Base-by-base conservation (phyloP, 2,888 invertebrate species). In the Leptinotarsa tumamoca region DNA sequence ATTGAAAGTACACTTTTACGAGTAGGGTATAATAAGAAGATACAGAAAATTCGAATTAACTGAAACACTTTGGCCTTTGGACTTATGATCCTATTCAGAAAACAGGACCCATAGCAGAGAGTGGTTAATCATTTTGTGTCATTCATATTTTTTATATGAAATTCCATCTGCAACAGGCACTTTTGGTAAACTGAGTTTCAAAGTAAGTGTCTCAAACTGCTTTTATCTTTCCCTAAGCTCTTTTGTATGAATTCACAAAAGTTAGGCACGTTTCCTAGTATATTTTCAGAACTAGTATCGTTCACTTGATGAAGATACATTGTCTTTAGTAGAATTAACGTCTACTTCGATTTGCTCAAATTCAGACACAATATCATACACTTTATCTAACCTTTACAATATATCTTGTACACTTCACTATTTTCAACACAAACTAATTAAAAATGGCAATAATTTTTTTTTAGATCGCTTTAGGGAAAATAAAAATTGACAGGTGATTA, bases 281-380 rank as follows among this genome's bases (percentile, higher is more conserved):
- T 18, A 58, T 21, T 58, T 58, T 3, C 23, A 15, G 23, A 58
- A 21, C 58, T 21, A 58, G 3, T 58, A 23, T 15, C 21, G 23
- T 58, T 58, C 58, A 43, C 27, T 33, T 10, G 33, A 63, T n/a
- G n/a, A 63, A n/a, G n/a, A 33, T 63, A 15, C 17, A 17, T 33
- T 33, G 43, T 63, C 63, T 63, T n/a, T 15, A 63, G 43, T 56
- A n/a, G 49, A 69, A 76, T 72, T 71, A 67, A 67, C 27, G 52
- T 70, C 58, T n/a, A 74, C 69, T 72, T 70, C 74, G 68, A 74
- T 67, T 79, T 79, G 79, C 79, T 79, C 79, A 79, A 79, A 67
- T 63, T 76, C 71, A 75, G 72, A 76, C 79, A 79, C 78, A 79
- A 78, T 78, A 73, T 74, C 52, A 15, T 76, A 70, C 76, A 75